These are phyloP conservation scores for Axinella damicornis DNA, from an alignment of 37 sponge, comb jelly and placozoan species.

Conservation along the genomic window DNA sequence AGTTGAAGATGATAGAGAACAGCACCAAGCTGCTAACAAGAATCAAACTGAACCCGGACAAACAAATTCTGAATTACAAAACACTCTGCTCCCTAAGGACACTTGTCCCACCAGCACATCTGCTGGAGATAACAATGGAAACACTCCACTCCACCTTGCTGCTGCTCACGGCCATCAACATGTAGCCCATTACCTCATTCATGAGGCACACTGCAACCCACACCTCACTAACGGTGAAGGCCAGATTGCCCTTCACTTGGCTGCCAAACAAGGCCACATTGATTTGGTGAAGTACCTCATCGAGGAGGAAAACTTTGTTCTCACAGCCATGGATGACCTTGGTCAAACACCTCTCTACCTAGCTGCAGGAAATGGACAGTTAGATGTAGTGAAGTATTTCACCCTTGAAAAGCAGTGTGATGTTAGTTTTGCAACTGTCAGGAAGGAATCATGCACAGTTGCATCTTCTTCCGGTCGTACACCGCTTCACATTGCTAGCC, in stretches of 20 bases:
- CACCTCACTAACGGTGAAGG: not conserved
- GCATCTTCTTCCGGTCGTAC: constrained; percentile 9
- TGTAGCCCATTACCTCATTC: not conserved
- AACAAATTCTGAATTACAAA: not conserved
- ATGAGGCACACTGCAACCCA: constrained; percentile 8
- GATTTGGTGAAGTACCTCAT: not conserved
- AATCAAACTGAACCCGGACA: not conserved
- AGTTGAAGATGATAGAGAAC: no score
- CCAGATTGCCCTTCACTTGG: constrained; percentile 12
- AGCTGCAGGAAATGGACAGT: constrained; percentile 6
- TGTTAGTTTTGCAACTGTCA: not conserved
- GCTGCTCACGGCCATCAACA: not conserved
- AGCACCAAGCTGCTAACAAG: not conserved
- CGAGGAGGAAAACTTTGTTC: not conserved
- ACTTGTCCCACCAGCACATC: no score
- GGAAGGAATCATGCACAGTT: no score
- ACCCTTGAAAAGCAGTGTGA: not conserved
- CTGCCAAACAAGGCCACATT: not conserved
- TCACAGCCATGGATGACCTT: not conserved
- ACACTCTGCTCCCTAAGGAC: not conserved
- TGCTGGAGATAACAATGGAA: not conserved
- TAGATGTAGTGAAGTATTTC: constrained; percentile 9
- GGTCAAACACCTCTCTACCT: not conserved
- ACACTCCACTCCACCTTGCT: constrained; percentile 25
- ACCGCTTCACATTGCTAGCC: constrained; percentile 35